A percentile compares a stretch with the other conserved stretches of the same genome.
Evolutionary conservation across 2,113 vertebrate genomes (phyloP).

Genomic region (Pseudonaja textilis): DNA sequence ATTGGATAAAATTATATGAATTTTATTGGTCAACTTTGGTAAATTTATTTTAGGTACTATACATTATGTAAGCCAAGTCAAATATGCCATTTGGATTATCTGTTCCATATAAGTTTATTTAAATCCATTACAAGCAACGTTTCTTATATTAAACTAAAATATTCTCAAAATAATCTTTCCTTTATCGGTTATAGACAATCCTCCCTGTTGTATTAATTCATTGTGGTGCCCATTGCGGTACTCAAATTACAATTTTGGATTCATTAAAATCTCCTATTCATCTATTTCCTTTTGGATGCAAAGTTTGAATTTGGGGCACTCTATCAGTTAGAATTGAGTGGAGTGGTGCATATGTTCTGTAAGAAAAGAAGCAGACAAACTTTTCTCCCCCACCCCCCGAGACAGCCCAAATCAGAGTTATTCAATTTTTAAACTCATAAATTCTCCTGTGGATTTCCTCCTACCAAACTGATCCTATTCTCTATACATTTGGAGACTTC

Average conservation of each 20-base stretch:
- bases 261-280: neutral
- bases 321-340: neutral
- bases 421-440: neutral
- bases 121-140: neutral
- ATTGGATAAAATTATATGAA: neutral
- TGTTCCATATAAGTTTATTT: neutral
- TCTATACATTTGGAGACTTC: neutral
- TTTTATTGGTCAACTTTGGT: constrained; percentile 8
- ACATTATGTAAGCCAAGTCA: neutral
- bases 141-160: neutral
- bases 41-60: constrained; percentile 12
- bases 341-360: neutral
- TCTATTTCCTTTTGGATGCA: neutral
- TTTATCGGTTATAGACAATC: neutral
- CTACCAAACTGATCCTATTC: neutral
- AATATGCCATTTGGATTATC: neutral
- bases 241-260: neutral
- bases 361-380: neutral
- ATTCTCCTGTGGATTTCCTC: neutral
- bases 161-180: neutral
- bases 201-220: neutral
- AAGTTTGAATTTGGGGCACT: neutral
- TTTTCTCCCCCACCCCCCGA: neutral
- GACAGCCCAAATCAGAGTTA: neutral
- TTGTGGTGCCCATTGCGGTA: neutral